These are phyloP conservation scores for Phyllostomus hastatus DNA, from an alignment of 2,113 vertebrate species.

Conservation along the genomic window DNA sequence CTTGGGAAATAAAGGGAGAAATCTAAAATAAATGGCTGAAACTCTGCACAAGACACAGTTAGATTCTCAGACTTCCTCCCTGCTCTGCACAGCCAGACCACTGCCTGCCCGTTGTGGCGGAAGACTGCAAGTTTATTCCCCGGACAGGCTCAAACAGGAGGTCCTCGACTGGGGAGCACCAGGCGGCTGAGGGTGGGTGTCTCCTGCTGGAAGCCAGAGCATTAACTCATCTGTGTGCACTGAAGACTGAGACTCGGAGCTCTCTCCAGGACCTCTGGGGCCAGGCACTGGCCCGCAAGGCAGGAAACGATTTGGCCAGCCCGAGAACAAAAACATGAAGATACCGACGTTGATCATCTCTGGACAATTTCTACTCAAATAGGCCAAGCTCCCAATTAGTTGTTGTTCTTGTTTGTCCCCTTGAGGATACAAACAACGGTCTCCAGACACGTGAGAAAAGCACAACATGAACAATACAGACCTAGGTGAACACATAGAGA, in stretches of 20 bases:
- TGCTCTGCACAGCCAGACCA: not conserved
- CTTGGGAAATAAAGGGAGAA: not conserved
- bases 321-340: not conserved
- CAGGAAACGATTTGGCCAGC: not conserved
- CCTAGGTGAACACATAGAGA: not conserved
- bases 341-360: not conserved
- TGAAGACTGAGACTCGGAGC: too few relatives aligned
- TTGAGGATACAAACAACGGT: not conserved
- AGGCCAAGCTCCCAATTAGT: not conserved
- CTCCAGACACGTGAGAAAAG: not conserved
- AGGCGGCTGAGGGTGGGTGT: too few relatives aligned
- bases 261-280: not conserved
- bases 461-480: not conserved
- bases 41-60: not conserved
- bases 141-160: not conserved
- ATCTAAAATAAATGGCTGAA: not conserved
- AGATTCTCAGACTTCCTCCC: not conserved
- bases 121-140: not conserved
- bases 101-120: not conserved
- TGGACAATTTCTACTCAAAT: not conserved
- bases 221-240: too few relatives aligned
- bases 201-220: not conserved
- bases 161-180: not conserved
- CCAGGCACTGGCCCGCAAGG: not conserved
- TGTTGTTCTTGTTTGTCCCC: not conserved